These are phyloP conservation scores for Tetrao urogallus DNA, from an alignment of 2,113 vertebrate genomes.

Conservation along the genomic window DNA sequence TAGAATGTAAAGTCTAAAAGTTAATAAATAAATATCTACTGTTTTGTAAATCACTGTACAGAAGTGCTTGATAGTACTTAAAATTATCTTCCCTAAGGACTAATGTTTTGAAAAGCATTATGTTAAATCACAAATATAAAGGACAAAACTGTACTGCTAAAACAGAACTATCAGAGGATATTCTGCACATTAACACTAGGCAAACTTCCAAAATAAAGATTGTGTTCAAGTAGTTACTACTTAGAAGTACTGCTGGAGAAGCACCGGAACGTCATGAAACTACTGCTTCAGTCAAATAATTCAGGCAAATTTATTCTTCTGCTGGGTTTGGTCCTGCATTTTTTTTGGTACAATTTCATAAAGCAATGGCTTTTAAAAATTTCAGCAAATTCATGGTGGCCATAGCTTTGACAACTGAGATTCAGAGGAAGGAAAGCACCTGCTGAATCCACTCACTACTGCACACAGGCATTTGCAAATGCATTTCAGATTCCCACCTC, in stretches of 20 bases:
- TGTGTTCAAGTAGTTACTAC: constrained; percentile 2
- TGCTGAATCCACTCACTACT: not conserved
- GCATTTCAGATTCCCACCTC: not conserved
- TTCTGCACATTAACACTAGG: constrained; percentile 16
- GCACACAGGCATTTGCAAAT: accelerated
- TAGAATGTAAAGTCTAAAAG: not conserved
- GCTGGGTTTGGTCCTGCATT: not conserved
- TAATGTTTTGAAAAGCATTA: not conserved
- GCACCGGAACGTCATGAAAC: not conserved
- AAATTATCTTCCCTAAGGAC: not conserved
- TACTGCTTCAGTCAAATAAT: not conserved
- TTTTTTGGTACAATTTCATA: not conserved
- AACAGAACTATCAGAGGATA: not conserved
- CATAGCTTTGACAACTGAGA: not conserved
- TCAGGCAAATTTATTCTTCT: not conserved
- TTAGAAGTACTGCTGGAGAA: not conserved
- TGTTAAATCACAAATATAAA: not conserved
- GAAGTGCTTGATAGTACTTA: not conserved
- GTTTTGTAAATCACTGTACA: not conserved
- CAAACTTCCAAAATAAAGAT: constrained; percentile 47
- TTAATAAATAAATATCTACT: not conserved
- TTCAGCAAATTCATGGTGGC: not conserved
- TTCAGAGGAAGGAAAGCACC: not conserved
- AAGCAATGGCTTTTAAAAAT: not conserved
- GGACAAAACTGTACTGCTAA: not conserved